Conservation (phyloP, 1,140 invertebrate species). For the Paralvinella palmiformis region DNA sequence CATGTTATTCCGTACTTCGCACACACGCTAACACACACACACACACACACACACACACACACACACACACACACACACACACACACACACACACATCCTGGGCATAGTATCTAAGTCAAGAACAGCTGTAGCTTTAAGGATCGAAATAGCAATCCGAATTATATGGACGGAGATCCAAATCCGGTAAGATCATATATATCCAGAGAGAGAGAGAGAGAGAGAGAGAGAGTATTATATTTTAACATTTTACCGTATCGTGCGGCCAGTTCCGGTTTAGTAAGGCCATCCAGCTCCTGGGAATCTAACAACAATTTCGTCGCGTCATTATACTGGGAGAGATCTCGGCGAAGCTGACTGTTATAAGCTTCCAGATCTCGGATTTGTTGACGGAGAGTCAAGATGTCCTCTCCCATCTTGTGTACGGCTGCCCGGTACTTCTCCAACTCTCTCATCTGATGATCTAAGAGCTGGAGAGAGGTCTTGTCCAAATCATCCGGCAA, state of each 20-base stretch:
- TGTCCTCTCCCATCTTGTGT: slow-evolving; percentile 46
- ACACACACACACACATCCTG: neutral
- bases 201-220: too few relatives aligned
- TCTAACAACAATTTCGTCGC: slow-evolving; percentile 40
- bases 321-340: slow-evolving; percentile 38
- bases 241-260: slow-evolving; percentile 42
- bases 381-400: slow-evolving; percentile 34
- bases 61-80: neutral
- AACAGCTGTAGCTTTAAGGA: too few relatives aligned
- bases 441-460: slow-evolving; percentile 41
- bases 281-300: slow-evolving; percentile 36
- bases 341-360: slow-evolving; percentile 38
- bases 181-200: too few relatives aligned
- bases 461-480: slow-evolving; percentile 27
- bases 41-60: neutral
- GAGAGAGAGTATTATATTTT: too few relatives aligned
- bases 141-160: too few relatives aligned
- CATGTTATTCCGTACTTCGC: too few relatives aligned
- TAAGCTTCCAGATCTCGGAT: slow-evolving; percentile 35
- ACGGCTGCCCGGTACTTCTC: slow-evolving; percentile 42
- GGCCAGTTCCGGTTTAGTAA: slow-evolving; percentile 38
- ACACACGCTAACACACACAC: neutral
- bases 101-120: too few relatives aligned
- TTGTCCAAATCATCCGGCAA: slow-evolving; percentile 32
- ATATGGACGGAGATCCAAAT: too few relatives aligned